Percentiles rank a stretch among this genome's conserved stretches.
Evolutionary conservation across 2,888 invertebrate species (phyloP).

Genomic region (Apeira syringaria): DNA sequence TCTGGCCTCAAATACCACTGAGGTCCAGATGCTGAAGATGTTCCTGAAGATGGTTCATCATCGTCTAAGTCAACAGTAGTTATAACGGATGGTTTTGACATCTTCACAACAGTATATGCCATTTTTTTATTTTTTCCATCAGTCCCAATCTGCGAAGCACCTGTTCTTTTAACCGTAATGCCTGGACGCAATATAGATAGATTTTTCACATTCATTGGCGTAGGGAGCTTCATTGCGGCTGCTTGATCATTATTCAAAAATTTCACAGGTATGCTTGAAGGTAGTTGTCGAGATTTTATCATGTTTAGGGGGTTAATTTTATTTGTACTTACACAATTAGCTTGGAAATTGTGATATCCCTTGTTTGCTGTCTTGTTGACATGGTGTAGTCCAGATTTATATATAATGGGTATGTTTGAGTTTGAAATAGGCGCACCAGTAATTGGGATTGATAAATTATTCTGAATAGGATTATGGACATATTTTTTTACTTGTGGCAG

Average conservation of each 20-base stretch:
- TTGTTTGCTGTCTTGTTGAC: not conserved
- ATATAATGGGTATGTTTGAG: not conserved
- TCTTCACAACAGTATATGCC: not conserved
- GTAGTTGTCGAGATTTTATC: not conserved
- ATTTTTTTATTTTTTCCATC: not conserved
- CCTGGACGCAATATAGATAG: slow-evolving; percentile 49
- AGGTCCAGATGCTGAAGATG: slow-evolving; percentile 42
- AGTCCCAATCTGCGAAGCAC: not conserved
- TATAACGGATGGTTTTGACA: slow-evolving; percentile 20
- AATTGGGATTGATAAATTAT: not conserved
- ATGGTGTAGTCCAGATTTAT: slow-evolving; percentile 1
- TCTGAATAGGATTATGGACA: slow-evolving; percentile 4
- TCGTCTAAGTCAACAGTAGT: slow-evolving; percentile 68
- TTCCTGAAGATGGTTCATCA: slow-evolving; percentile 51
- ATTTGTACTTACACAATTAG: not conserved
- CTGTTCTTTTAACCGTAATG: slow-evolving; percentile 57
- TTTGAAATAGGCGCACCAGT: not conserved
- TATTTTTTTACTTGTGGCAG: slow-evolving; percentile 19
- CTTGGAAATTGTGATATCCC: not conserved
- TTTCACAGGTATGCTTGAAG: not conserved
- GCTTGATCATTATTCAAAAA: not conserved
- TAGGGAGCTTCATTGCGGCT: not conserved
- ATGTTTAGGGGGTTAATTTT: not conserved
- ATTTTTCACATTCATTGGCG: slow-evolving; percentile 16
- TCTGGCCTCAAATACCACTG: slow-evolving; percentile 76